phyloP scores from a whole-genome alignment of 2,888 invertebrate species.

The Plebejus anna region DNA sequence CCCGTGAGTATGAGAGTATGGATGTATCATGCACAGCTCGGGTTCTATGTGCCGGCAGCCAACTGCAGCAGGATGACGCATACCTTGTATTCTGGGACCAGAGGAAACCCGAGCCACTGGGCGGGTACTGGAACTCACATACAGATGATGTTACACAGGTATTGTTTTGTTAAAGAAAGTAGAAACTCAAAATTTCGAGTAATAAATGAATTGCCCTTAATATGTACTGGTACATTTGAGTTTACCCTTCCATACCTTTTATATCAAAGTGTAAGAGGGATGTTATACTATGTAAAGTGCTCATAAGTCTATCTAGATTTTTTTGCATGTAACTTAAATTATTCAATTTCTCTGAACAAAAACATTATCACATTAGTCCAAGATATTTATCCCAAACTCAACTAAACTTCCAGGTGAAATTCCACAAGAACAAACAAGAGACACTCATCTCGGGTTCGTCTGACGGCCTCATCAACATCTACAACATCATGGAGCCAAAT shows the following conservation, averaged over 20 bases:
- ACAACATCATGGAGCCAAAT: constrained; percentile 83
- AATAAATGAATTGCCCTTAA: too few species aligned
- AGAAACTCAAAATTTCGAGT: too few species aligned
- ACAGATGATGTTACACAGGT: constrained; percentile 89
- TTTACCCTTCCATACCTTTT: too few species aligned
- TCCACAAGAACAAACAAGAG: constrained; percentile 84
- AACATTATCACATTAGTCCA: background rate
- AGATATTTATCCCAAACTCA: background rate
- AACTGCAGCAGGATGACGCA: constrained; percentile 83
- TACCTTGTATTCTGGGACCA: constrained; percentile 91
- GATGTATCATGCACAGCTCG: constrained; percentile 86
- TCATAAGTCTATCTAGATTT: too few species aligned
- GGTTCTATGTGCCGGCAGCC: constrained; percentile 87
- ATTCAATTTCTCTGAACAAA: background rate
- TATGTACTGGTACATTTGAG: too few species aligned
- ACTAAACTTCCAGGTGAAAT: constrained; percentile 77
- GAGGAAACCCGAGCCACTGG: constrained; percentile 81
- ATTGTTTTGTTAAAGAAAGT: constrained; percentile 9
- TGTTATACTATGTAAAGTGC: too few species aligned
- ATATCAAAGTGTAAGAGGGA: too few species aligned
- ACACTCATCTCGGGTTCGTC: constrained; percentile 86
- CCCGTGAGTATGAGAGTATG: constrained; percentile 84
- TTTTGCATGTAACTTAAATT: too few species aligned
- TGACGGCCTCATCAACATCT: constrained; percentile 92
- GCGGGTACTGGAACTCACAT: constrained; percentile 92